Conservation (phyloP, 2,113 vertebrate species). For the Ptilorrhoa leucosticta region DNA sequence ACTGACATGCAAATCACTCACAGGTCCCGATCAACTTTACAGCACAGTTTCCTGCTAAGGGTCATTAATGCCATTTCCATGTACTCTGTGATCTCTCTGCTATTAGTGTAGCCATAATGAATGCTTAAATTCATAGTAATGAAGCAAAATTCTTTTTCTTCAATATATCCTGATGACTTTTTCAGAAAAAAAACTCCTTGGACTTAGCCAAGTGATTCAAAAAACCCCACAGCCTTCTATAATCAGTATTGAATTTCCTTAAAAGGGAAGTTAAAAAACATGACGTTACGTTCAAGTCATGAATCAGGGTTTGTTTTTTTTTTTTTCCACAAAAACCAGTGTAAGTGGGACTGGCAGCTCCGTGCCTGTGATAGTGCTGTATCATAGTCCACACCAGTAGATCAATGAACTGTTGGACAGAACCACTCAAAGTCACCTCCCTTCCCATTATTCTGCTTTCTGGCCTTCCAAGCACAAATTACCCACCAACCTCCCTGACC, state of each 20-base stretch:
- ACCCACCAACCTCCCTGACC: constrained; percentile 13
- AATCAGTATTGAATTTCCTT: neutral
- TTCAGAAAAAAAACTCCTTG: neutral
- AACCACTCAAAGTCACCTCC: constrained; percentile 17
- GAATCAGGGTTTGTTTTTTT: neutral
- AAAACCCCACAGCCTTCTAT: neutral
- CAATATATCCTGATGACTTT: neutral
- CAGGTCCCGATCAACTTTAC: neutral
- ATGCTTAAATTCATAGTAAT: neutral
- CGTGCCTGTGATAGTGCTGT: neutral
- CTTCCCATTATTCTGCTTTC: constrained; percentile 46
- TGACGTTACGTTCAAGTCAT: neutral
- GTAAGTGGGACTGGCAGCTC: neutral
- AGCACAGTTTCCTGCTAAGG: neutral
- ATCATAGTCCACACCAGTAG: neutral
- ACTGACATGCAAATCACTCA: neutral
- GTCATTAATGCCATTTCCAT: neutral
- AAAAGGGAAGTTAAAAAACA: neutral
- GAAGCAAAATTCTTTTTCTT: neutral
- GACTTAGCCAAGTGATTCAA: neutral
- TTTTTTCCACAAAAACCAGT: accelerated
- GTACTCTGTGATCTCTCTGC: neutral
- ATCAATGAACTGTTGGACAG: constrained; percentile 44
- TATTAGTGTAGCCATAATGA: neutral
- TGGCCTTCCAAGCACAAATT: constrained; percentile 50